Percentiles rank a stretch among this genome's conserved stretches.
Conservation (phyloP, 2,113 vertebrate species). For the Lagopus leucura region DNA sequence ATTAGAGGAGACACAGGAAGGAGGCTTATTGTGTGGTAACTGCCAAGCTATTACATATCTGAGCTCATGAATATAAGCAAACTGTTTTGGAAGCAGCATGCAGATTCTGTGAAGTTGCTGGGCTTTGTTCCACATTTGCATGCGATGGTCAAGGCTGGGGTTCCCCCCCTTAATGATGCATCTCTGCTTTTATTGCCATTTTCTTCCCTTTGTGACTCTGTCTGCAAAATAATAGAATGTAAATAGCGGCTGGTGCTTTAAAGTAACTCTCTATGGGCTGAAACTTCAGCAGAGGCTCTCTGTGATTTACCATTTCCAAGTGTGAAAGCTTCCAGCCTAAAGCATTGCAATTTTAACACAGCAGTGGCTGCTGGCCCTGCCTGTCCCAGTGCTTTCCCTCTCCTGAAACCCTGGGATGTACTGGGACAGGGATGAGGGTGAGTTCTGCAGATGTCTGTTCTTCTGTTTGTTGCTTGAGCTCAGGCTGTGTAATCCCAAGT, state of each 20-base stretch:
- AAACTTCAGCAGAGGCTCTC: not conserved
- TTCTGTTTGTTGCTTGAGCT: not conserved
- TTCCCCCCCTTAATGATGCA: not conserved
- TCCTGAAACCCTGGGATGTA: not conserved
- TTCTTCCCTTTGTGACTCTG: not conserved
- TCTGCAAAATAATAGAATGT: not conserved
- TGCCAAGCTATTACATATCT: not conserved
- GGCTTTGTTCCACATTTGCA: constrained; percentile 2
- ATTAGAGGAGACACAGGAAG: constrained; percentile 59
- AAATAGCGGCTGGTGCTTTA: not conserved
- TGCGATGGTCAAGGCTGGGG: not conserved
- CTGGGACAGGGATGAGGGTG: rapidly evolving
- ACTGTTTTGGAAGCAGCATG: not conserved
- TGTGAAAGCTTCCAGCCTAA: not conserved
- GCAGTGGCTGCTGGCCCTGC: not conserved
- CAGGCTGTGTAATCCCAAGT: not conserved
- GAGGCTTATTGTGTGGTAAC: constrained; percentile 44
- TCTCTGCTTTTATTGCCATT: constrained; percentile 26
- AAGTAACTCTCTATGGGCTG: constrained; percentile 11
- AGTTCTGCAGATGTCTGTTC: too few relatives aligned
- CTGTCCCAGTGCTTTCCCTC: not conserved
- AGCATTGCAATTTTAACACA: constrained; percentile 21
- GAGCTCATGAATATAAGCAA: constrained; percentile 8
- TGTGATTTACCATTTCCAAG: constrained; percentile 45
- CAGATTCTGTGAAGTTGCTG: not conserved